Percentiles rank a stretch among this genome's conserved stretches.
Evolutionary conservation across 92 coral and sea anemone species (phyloP).

Genomic region (Porites cylindrica): DNA sequence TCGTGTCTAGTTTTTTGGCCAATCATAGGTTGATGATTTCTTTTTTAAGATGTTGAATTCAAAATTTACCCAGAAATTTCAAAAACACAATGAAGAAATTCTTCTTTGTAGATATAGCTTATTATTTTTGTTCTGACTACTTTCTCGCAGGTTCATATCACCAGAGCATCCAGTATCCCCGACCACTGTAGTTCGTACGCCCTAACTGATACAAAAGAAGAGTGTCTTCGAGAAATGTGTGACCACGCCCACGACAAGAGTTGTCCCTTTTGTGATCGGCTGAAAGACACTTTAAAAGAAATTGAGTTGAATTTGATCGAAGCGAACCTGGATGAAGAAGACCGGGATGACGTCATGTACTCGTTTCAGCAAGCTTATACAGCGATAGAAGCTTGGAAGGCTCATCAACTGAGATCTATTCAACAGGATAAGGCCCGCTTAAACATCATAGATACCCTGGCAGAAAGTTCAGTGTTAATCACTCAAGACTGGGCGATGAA

Average conservation of each 20-base stretch:
- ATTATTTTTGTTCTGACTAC: neutral
- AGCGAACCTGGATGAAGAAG: slow-evolving; percentile 10
- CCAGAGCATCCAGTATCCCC: slow-evolving; percentile 1
- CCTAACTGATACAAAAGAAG: slow-evolving; percentile 12
- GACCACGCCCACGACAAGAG: slow-evolving; percentile 26
- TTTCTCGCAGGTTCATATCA: slow-evolving; percentile 23
- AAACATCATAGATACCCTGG: too few relatives aligned
- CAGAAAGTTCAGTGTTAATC: neutral
- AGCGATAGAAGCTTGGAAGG: slow-evolving; percentile 41
- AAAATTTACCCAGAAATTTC: too few relatives aligned
- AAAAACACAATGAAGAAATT: neutral
- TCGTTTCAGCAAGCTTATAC: slow-evolving; percentile 4
- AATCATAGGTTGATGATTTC: too few relatives aligned
- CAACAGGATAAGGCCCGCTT: neutral
- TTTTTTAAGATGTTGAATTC: too few relatives aligned
- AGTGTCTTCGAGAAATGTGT: slow-evolving; percentile 1
- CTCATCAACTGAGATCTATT: slow-evolving; percentile 42
- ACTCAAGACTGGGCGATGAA: too few relatives aligned
- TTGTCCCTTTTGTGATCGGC: slow-evolving; percentile 16
- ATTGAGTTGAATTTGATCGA: slow-evolving; percentile 25
- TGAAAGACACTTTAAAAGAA: slow-evolving; percentile 12
- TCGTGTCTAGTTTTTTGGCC: too few relatives aligned
- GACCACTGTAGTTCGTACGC: slow-evolving; percentile 30
- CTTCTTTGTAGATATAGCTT: neutral
- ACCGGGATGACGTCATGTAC: slow-evolving; percentile 22